Evolutionary conservation across 1,140 invertebrate species (phyloP).

Genomic region (Parasteatoda tepidariorum): DNA sequence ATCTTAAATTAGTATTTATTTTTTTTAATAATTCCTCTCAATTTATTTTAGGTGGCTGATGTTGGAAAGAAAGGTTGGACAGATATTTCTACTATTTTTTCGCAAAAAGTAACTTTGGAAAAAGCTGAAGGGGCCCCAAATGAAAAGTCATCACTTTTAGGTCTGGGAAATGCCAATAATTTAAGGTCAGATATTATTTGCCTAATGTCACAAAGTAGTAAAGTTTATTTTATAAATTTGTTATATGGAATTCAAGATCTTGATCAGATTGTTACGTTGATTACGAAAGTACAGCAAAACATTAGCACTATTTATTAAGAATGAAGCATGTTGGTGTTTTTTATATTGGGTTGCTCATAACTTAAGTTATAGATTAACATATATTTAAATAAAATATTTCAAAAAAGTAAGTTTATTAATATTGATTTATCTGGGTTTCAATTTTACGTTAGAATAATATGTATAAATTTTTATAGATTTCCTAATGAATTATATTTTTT

Average conservation of each 20-base stretch:
- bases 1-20: too few species aligned
- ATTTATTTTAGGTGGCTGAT: constrained; percentile 74
- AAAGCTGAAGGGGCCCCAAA: constrained; percentile 54
- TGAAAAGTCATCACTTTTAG: constrained; percentile 59
- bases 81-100: constrained; percentile 68
- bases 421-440: too few species aligned
- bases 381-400: too few species aligned
- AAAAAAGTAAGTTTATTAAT: too few species aligned
- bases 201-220: not conserved
- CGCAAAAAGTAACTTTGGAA: constrained; percentile 61
- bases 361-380: too few species aligned
- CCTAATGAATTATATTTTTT: too few species aligned
- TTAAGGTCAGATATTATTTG: constrained; percentile 3
- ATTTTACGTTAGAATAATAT: too few species aligned
- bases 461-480: too few species aligned
- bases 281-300: not conserved
- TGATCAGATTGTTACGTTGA: not conserved
- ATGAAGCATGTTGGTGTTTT: too few species aligned
- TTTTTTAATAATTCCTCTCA: too few species aligned
- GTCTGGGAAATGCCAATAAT: constrained; percentile 13
- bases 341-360: too few species aligned
- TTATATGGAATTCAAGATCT: not conserved
- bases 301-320: too few species aligned
- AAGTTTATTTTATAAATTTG: not conserved
- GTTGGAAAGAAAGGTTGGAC: constrained; percentile 78